Evolutionary conservation across 2,113 vertebrate genomes (phyloP), one percentile per base, ranked within the genome.

Genomic region (Silurus glanis): DNA sequence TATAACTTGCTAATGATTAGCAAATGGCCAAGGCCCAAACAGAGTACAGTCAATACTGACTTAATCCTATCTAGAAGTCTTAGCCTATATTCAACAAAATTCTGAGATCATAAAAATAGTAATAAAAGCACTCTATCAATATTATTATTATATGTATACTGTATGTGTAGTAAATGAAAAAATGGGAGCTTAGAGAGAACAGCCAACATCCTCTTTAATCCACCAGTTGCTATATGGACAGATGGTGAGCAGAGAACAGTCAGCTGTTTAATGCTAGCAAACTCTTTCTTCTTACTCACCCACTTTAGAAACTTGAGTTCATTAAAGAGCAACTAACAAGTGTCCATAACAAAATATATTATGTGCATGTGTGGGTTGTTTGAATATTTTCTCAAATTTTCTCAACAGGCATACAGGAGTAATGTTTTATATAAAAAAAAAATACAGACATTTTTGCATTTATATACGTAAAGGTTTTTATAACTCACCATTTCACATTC

Each of bases 171-270:
- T 61, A 80, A 80, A 59, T 37, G 25, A 80, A 80, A 61, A 80
- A 56, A 28, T 59, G 55, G 56, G 25, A 80, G 74, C 74, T 55
- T 55, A 25, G 21, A 25, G 25, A 61, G 78, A 80, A 59, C 25
- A 45, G 28, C 74, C 47, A 80, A 37, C 78, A 80, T 80, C 78
- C 78, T 80, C 28, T 80, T 2, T 80, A 80, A 80, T 80, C 56
- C 59, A 28, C 56, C 78, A 80, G 78, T 56, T 80, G 78, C 78
- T 80, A 45, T 21, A 61, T 37, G 25, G 25, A 80, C 56, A 80
- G 78, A 79, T 79, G 76, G 53, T 55, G 58, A 79, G 28, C 19
- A n/a, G 53, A 37, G 78, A 61, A 28, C 56, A 80, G 28, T 59
- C 56, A 59, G 78, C 76, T 79, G 14, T 37, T 58, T 79, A 79